Evolutionary conservation across 2,888 invertebrate genomes (phyloP).

Genomic region (Alsophila aescularia): DNA sequence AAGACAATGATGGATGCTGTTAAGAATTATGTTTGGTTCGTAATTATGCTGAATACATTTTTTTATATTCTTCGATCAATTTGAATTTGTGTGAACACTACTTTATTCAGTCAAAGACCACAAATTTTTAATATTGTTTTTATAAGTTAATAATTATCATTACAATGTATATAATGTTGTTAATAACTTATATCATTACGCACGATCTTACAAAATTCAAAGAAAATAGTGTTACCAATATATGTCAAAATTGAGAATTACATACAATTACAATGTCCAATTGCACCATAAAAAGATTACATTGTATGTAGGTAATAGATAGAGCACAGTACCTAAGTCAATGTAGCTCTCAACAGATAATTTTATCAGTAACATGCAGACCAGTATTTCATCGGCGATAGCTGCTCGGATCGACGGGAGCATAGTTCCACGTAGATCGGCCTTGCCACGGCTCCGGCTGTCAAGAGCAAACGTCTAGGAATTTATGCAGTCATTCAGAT

Average conservation of each 20-base stretch:
- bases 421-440: conserved; percentile 57
- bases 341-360: background rate
- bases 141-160: no score
- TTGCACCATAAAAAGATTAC: no score
- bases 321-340: background rate
- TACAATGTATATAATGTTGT: no score
- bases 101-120: background rate
- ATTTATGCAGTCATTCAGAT: conserved; percentile 64
- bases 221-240: no score
- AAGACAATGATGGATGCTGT: conserved; percentile 55
- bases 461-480: conserved; percentile 56
- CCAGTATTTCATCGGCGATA: conserved; percentile 15
- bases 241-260: background rate
- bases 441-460: conserved; percentile 52
- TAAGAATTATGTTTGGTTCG: conserved; percentile 21
- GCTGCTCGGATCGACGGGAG: conserved; percentile 35
- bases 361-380: conserved; percentile 6
- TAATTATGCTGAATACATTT: conserved; percentile 24
- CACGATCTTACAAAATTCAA: no score
- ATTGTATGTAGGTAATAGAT: background rate
- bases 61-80: conserved; percentile 2
- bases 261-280: background rate
- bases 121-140: background rate
- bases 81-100: background rate
- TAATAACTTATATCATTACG: no score